Conservation (phyloP, 2,888 invertebrate genomes). For the Perithous albicinctus region DNA sequence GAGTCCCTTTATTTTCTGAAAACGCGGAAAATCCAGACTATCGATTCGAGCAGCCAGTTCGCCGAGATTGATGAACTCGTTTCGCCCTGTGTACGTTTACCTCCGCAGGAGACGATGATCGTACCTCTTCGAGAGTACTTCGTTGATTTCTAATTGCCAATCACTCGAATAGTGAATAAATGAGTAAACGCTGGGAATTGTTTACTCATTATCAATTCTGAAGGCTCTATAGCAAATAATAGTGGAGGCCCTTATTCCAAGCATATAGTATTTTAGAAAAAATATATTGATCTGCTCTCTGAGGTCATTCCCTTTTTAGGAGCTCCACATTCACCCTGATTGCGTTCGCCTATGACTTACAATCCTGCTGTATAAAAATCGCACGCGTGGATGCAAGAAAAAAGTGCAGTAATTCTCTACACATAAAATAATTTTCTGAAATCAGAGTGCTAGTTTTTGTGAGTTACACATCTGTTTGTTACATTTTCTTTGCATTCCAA, state of each 20-base stretch:
- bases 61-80: background rate
- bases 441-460: too few relatives aligned
- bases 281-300: too few relatives aligned
- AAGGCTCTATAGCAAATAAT: background rate
- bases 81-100: background rate
- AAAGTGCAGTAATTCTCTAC: too few relatives aligned
- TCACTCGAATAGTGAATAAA: background rate
- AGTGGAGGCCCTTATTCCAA: background rate
- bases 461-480: too few relatives aligned
- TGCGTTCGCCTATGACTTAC: too few relatives aligned
- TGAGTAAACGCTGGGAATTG: background rate
- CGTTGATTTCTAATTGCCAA: conserved; percentile 19
- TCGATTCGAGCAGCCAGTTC: conserved; percentile 21
- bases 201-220: background rate
- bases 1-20: conserved; percentile 18
- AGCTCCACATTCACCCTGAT: too few relatives aligned
- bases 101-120: background rate
- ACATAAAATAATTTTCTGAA: too few relatives aligned
- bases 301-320: too few relatives aligned
- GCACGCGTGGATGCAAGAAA: too few relatives aligned
- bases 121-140: background rate
- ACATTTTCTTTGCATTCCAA: too few relatives aligned
- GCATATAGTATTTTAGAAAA: background rate
- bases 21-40: conserved; percentile 20
- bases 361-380: too few relatives aligned